Percentiles rank a stretch among this genome's conserved stretches.
phyloP scores from a whole-genome alignment of 2,888 invertebrate species.

The Drosophila infuscata region DNA sequence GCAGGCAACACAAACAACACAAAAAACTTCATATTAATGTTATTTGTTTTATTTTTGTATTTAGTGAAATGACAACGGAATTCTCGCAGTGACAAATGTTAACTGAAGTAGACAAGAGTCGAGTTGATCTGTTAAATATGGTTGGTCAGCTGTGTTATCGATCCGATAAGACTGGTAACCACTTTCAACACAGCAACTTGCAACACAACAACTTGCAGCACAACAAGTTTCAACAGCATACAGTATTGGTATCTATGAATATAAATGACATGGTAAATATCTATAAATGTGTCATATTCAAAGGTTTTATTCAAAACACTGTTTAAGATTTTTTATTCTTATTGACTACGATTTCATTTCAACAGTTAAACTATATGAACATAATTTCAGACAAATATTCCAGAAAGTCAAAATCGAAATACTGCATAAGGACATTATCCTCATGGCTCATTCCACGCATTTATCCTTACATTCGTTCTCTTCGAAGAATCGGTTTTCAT shows the following conservation, averaged over 20 bases:
- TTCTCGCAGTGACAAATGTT: neutral
- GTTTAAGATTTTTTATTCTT: neutral
- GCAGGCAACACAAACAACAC: constrained; percentile 6
- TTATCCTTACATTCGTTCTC: constrained; percentile 28
- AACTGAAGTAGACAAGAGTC: neutral
- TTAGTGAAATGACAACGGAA: neutral
- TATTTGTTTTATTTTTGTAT: neutral
- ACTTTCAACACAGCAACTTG: neutral
- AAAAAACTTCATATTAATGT: constrained; percentile 6
- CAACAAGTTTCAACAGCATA: neutral
- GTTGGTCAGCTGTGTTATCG: neutral
- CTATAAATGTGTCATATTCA: neutral
- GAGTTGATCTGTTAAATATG: neutral
- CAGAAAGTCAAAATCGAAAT: neutral
- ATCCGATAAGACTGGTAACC: neutral
- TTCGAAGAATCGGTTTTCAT: constrained; percentile 45
- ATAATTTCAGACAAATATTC: neutral
- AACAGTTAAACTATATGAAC: neutral
- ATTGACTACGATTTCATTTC: neutral
- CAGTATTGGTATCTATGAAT: neutral
- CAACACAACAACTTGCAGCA: neutral
- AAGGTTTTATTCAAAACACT: neutral
- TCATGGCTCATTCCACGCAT: constrained; percentile 44
- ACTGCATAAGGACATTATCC: neutral
- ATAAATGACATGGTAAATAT: neutral